Base-by-base conservation (phyloP, 2,797 vertebrate genomes). In the Antrozous pallidus region DNA sequence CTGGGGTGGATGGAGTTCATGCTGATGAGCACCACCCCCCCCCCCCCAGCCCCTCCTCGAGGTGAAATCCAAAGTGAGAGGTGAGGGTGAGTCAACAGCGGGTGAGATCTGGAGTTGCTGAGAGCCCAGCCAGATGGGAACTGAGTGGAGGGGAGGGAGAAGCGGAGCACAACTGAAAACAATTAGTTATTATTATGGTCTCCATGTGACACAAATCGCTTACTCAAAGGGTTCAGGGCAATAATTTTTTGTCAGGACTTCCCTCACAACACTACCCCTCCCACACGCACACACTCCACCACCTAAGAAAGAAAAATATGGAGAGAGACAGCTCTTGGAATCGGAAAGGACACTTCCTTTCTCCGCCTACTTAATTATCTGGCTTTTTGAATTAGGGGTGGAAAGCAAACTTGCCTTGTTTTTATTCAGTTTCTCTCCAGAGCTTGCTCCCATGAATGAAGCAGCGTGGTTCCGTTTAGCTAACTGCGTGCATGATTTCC, bases 371-470 rank as follows among this genome's bases (percentile, higher is more conserved):
- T 86, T 97, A 97, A 95, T 96, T 77, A 96, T 94, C 92, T 94
- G 63, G 81, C 84, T 96, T 65, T 97, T 91, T 88, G 88, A 98
- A 94, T 95, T 93, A 93, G 69, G 79, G 13, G 31, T 97, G 85
- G 88, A 95, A 94, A 97, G 95, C 94, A 96, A 97, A 93, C 93
- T 93, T 8, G 42, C 86, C 90, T 97, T 81, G 63, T 81, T 93
- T 93, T 83, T 73, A 85, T 84, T 97, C 96, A 67, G 82, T 95
- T 98, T 97, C 92, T 97, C 97, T 97, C 9, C 88, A 42, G 96
- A 97, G 88, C 97, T 97, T 96, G 82, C 73, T 96, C 96, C 92
- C 94, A 89, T 97, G 98, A 98, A 97, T 95, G 95, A 98, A 97
- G 88, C 96, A 96, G 92, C 93, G 97, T 96, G 95, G 96, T 96